Evolutionary conservation across 2,113 vertebrate species (phyloP).

Genomic region (Melanerpes aurifrons): DNA sequence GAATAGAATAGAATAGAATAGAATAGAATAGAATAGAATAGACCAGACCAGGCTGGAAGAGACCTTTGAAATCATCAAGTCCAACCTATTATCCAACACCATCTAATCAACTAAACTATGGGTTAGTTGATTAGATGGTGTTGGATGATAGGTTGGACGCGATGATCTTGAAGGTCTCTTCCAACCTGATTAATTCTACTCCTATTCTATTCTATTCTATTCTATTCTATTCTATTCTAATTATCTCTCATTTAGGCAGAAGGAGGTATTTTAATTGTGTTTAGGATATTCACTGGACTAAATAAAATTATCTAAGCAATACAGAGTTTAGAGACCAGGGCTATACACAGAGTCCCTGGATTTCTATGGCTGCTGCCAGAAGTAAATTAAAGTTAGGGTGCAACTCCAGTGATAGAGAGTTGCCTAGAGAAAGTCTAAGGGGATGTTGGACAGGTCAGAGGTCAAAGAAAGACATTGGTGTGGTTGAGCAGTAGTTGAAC

Average conservation of each 20-base stretch:
- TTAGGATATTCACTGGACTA: not conserved
- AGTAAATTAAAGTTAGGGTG: not conserved
- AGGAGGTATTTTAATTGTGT: constrained; percentile 42
- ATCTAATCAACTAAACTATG: too few species aligned
- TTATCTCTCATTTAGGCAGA: constrained; percentile 3
- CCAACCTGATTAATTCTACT: too few species aligned
- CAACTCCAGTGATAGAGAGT: not conserved
- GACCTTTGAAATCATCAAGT: too few species aligned
- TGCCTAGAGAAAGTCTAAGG: not conserved
- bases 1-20: too few species aligned
- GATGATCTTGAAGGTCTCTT: too few species aligned
- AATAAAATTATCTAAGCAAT: constrained; percentile 15
- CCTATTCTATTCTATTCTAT: too few species aligned
- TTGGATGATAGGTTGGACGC: too few species aligned
- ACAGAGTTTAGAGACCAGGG: not conserved
- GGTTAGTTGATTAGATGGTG: too few species aligned
- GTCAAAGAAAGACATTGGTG: not conserved
- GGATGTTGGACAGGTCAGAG: not conserved
- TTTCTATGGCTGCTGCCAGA: not conserved
- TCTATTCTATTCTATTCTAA: too few species aligned
- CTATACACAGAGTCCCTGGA: not conserved
- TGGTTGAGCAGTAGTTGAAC: not conserved
- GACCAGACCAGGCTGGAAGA: too few species aligned
- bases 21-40: too few species aligned
- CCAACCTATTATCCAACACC: too few species aligned